Evolutionary conservation across 1,140 invertebrate genomes (phyloP).

Genomic region (Gryon sp.): DNA sequence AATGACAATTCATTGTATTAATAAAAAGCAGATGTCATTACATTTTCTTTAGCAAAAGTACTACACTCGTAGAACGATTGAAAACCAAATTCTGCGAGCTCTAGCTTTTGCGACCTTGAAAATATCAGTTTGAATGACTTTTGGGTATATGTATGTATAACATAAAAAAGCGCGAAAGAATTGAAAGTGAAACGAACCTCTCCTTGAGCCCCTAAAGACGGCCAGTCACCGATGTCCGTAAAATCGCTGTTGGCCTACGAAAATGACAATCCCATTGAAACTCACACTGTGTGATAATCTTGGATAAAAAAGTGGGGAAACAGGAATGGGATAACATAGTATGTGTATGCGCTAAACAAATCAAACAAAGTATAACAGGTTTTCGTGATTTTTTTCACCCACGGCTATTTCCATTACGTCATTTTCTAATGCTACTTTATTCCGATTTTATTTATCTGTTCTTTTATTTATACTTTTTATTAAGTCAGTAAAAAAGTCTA

Average conservation of each 20-base stretch:
- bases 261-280: constrained; percentile 68
- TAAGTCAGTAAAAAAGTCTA: too few species aligned
- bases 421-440: too few species aligned
- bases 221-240: constrained; percentile 88
- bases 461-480: too few species aligned
- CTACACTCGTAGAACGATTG: constrained; percentile 67
- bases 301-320: too few species aligned
- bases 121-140: constrained; percentile 16
- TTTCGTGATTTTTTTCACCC: too few species aligned
- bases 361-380: neutral
- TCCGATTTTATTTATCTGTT: too few species aligned
- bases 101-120: constrained; percentile 73
- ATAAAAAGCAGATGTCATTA: neutral
- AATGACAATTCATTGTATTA: neutral
- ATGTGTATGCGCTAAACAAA: too few species aligned
- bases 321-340: too few species aligned
- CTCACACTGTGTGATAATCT: too few species aligned
- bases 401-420: too few species aligned
- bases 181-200: constrained; percentile 71
- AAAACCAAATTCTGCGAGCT: constrained; percentile 60
- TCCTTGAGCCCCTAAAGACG: constrained; percentile 84
- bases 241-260: constrained; percentile 86
- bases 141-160: too few species aligned
- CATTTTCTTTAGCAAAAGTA: constrained; percentile 70
- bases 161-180: constrained; percentile 43